Evolutionary conservation across 2,797 vertebrate species (phyloP).

Genomic region (Lateolabrax maculatus): DNA sequence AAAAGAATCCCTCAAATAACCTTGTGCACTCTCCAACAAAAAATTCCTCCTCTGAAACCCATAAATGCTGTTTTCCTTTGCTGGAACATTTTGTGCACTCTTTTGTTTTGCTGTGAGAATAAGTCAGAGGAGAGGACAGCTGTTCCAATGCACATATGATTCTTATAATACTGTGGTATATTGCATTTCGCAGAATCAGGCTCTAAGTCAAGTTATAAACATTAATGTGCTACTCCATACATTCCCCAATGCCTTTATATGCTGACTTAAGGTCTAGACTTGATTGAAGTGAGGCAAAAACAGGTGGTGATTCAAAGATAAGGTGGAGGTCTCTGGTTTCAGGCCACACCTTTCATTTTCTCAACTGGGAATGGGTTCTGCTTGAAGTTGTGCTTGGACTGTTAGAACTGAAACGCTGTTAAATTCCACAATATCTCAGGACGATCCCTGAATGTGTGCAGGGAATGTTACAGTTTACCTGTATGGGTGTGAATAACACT

Average conservation of each 20-base stretch:
- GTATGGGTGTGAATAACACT: neutral
- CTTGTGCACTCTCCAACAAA: conserved; percentile 48
- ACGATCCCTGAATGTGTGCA: neutral
- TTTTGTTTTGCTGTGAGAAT: conserved; percentile 54
- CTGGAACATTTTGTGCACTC: conserved; percentile 63
- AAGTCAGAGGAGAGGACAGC: conserved; percentile 7
- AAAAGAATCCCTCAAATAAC: conserved; percentile 48
- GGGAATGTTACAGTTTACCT: neutral
- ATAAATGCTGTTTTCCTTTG: conserved; percentile 62
- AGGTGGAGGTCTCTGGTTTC: conserved; percentile 36
- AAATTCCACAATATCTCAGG: neutral
- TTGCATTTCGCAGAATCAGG: conserved; percentile 63
- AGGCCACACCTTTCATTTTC: conserved; percentile 49
- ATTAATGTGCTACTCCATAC: conserved; percentile 43
- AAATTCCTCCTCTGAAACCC: conserved; percentile 67
- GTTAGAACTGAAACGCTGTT: conserved; percentile 8
- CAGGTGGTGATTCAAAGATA: conserved; percentile 46
- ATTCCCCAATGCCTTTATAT: conserved; percentile 16
- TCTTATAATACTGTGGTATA: conserved; percentile 51
- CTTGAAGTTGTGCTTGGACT: neutral
- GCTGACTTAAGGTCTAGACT: conserved; percentile 73
- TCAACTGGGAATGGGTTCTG: conserved; percentile 49
- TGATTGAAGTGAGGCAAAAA: conserved; percentile 51
- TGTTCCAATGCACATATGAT: conserved; percentile 56
- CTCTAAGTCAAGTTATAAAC: conserved; percentile 42